Evolutionary conservation across 2,888 invertebrate species (phyloP).

Genomic region (Drosophila anomalata): DNA sequence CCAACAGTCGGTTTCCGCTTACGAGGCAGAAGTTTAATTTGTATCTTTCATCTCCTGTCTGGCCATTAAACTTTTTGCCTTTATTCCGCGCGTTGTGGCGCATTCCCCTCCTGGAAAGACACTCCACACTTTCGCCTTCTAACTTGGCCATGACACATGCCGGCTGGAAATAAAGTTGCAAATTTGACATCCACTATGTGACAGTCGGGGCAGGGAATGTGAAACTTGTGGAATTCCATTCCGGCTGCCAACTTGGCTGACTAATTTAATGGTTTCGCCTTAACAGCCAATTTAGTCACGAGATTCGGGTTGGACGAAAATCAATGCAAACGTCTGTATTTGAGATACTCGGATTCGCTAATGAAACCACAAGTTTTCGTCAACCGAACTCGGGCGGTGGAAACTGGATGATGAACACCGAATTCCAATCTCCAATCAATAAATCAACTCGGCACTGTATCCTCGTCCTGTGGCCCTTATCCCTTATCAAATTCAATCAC

Average conservation of each 20-base stretch:
- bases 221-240: conserved; percentile 39
- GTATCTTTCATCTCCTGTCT: conserved; percentile 29
- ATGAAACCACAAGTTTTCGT: conserved; percentile 38
- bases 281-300: conserved; percentile 50
- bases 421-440: conserved; percentile 39
- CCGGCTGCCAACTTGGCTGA: conserved; percentile 30
- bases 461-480: conserved; percentile 2
- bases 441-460: conserved; percentile 25
- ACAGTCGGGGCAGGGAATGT: conserved; percentile 12
- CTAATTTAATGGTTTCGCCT: conserved; percentile 35
- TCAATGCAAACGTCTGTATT: conserved; percentile 33
- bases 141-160: conserved; percentile 10
- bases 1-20: conserved; percentile 7
- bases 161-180: conserved; percentile 14
- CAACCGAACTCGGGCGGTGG: conserved; percentile 23
- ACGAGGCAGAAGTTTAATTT: conserved; percentile 33
- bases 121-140: background rate
- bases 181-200: conserved; percentile 34
- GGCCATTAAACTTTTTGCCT: conserved; percentile 25
- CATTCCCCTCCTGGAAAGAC: background rate
- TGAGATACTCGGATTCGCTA: background rate
- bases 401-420: conserved; percentile 10
- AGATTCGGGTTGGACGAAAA: conserved; percentile 6
- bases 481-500: conserved; percentile 65
- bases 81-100: conserved; percentile 4